Evolutionary conservation across 2,888 invertebrate genomes (phyloP), one percentile per base, ranked within the genome.

Genomic region (Drosophila anomelani): DNA sequence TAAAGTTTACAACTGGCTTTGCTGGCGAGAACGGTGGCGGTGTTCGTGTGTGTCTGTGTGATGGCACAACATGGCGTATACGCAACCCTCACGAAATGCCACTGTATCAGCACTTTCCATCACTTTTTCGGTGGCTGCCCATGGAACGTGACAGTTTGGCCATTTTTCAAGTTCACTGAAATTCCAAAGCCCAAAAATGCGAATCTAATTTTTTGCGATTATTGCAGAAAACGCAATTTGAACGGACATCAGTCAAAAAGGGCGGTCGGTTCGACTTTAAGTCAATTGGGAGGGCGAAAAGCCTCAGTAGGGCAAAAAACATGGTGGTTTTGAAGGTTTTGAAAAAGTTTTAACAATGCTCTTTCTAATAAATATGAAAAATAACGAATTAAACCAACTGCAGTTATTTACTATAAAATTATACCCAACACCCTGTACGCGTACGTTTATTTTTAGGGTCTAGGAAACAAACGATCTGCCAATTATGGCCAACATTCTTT

Each of bases 401-500:
- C 9, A 29, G 26, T 26, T 26, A 26, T 13, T 13, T 13, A 1
- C 13, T 20, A 1, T 13, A 13, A 32, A 20, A 13, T 5, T 9
- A 13, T 34, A 34, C 6, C 8, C 34, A 20, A 34, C 34, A 34
- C 51, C 51, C 51, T 51, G 20, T 80, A 75, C 67, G 68, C 74
- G 76, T 75, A 20, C 61, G 88, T 75, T 70, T 77, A 71, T 77
- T 66, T 75, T 39, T 54, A 47, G 54, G 32, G 43, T 29, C 36
- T 43, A 41, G 53, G 34, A 51, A 51, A 51, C 51, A 17, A 60
- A 58, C 74, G 75, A 74, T 75, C 86, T 86, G 90, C 81, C 85
- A 90, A 86, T 85, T 85, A 90, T 77, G 68, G 80, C 75, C 77
- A 84, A 79, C 90, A 81, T 88, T 88, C 85, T 76, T 76, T 86